phyloP scores from a whole-genome alignment of 2,113 vertebrate genomes.

The Mugil cephalus region DNA sequence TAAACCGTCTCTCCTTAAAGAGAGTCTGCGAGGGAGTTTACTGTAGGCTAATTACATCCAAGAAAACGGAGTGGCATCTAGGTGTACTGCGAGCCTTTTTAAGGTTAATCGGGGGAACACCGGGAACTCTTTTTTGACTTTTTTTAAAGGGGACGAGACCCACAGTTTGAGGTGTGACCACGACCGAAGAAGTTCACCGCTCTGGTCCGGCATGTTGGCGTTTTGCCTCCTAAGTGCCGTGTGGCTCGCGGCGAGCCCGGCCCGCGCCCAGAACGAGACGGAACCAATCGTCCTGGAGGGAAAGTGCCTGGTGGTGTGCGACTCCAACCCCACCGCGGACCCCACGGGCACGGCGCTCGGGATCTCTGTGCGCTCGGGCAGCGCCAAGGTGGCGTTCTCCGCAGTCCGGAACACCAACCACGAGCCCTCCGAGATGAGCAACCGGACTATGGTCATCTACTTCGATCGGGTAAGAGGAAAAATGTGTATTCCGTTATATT shows the following conservation, averaged over 20 bases:
- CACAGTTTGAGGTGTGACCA: constrained; percentile 31
- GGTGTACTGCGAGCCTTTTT: not conserved
- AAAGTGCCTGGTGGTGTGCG: constrained; percentile 96
- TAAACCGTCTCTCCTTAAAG: constrained; percentile 7
- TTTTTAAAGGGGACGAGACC: constrained; percentile 33
- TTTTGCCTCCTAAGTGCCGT: constrained; percentile 84
- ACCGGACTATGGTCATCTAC: constrained; percentile 97
- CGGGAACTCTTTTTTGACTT: constrained; percentile 48
- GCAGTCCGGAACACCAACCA: constrained; percentile 97
- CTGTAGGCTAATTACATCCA: not conserved
- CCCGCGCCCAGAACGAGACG: constrained; percentile 93
- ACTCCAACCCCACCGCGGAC: constrained; percentile 95
- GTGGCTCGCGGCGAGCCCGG: constrained; percentile 84
- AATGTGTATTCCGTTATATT: no score
- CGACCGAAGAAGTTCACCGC: constrained; percentile 52
- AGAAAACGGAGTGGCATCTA: constrained; percentile 13
- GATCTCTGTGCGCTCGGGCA: constrained; percentile 95
- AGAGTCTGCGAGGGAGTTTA: constrained; percentile 25
- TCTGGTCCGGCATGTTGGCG: constrained; percentile 80
- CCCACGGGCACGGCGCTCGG: constrained; percentile 95
- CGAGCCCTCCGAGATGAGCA: constrained; percentile 99
- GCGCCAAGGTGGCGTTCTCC: constrained; percentile 97
- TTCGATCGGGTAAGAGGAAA: constrained; percentile 90
- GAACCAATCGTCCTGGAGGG: constrained; percentile 96
- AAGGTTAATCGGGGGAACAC: constrained; percentile 6